Evolutionary conservation across 2,888 invertebrate species (phyloP), one percentile per base, ranked within the genome.

Genomic region (Melitaea athalia): DNA sequence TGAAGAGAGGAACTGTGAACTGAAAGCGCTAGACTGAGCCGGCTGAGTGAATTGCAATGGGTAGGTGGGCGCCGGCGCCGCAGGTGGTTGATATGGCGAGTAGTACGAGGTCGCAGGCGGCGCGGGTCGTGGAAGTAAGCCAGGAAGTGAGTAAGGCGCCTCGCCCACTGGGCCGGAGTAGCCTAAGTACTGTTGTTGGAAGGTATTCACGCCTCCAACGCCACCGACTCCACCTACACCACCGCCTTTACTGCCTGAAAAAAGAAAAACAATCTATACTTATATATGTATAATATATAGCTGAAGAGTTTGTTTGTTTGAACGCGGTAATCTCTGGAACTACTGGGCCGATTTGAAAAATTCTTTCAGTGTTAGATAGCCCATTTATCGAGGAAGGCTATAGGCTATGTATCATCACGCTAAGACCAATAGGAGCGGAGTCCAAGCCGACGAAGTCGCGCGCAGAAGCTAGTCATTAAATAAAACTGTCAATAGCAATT

Each of bases 21-120:
- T 83, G 78, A 91, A 92, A 11, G 93, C 92, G 71, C 87, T 89
- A 12, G 93, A 93, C 78, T 94, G 88, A 71, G 94, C 93, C 0
- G 93, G 94, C 78, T 94, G 94, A 68, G 95, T 94, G 85, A 93
- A 95, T 83, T 95, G 95, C 75, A 93, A 88, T 72, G 94, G 94
- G 77, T 94, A 94, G 8, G 94, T 94, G 70, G 94, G 94, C 68
- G 95, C 94, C 31, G 94, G 94, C 64, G 95, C 94, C 31, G 85
- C 74, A 17, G 88, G 85, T 74, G 87, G 89, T 82, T 91, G 92
- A 82, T 92, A 92, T 65, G 90, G 90, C 74, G 93, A 88, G 84
- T 93, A 93, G 86, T 92, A 92, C 3, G 91, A 91, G 75, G 81
- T 86, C 68, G 91, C 89, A 63, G 93, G 90, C 24, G 93, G 92